A percentile compares a stretch with the other conserved stretches of the same genome.
Evolutionary conservation across 2,888 invertebrate species (phyloP).

Genomic region (Lasioglossum marginatum): DNA sequence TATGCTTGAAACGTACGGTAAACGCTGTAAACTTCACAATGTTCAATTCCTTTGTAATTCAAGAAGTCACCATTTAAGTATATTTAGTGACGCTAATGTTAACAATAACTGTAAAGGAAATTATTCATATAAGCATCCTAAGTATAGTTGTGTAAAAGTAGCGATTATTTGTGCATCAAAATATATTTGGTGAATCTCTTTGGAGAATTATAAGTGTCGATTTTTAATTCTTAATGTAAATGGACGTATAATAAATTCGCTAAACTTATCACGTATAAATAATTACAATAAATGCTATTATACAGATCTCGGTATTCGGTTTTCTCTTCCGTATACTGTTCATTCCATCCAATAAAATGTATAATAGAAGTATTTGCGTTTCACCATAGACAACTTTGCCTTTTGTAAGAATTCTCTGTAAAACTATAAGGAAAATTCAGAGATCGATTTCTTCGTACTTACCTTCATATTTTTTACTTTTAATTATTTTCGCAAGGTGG

Average conservation of each 20-base stretch:
- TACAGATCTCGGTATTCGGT: constrained; percentile 25
- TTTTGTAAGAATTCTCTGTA: neutral
- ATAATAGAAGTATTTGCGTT: neutral
- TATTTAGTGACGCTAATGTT: constrained; percentile 55
- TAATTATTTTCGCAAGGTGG: neutral
- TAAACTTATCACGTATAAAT: constrained; percentile 55
- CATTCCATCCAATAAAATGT: neutral
- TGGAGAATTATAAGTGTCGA: constrained; percentile 42
- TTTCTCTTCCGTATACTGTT: constrained; percentile 1
- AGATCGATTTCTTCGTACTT: neutral
- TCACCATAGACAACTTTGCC: neutral
- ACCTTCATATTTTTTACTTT: neutral
- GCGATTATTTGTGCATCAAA: constrained; percentile 61
- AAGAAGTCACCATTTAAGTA: constrained; percentile 59
- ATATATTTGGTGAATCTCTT: constrained; percentile 37
- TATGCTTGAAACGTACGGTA: constrained; percentile 62
- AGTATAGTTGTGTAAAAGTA: constrained; percentile 64
- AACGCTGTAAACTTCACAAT: constrained; percentile 48
- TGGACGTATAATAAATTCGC: constrained; percentile 49
- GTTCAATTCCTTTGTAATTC: constrained; percentile 69
- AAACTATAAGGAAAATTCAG: neutral
- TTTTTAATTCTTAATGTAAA: constrained; percentile 60
- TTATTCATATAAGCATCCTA: constrained; percentile 57
- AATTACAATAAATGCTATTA: constrained; percentile 58
- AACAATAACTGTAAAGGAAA: constrained; percentile 51